Base-by-base conservation (phyloP, 2,797 vertebrate genomes). In the Columba guinea region DNA sequence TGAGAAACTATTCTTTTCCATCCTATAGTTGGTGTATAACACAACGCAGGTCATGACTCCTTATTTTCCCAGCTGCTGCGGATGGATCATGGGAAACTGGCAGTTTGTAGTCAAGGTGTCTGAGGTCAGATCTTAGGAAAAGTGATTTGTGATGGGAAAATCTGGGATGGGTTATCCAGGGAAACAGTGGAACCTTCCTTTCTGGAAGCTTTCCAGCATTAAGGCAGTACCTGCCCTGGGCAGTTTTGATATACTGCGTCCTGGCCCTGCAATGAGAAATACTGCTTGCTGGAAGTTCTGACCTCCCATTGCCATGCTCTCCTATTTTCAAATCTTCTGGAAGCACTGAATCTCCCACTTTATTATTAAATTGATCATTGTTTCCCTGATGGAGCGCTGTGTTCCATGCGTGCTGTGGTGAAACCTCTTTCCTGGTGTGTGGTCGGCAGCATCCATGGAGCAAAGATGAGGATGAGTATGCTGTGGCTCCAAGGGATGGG, bases 21-120 rank as follows among this genome's bases (percentile, higher is more conserved):
- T 6, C 58, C 71, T 17, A 13, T 0, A 55, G 55, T 28, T 0
- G 1, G 6, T 27, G 4, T 0, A 8, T 20, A 9, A 51, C 1
- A 0, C 41, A 14, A 37, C 39, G 77, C 26, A 46, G 13, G 62
- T n/a, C 28, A 34, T 0, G 3, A 39, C 5, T 22, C 1, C 1
- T 8, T 55, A 2, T 39, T 41, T 53, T 48, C 39, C 39, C 39
- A 15, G n/a, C 27, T 60, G 60, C 68, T 37, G 60, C 1, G 0
- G 44, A 19, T 9, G 22, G 59, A 51, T 32, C 15, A 1, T 13
- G 20, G 14, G 44, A 58, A 80, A 22, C 24, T 11, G n/a, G 28
- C n/a, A 10, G 39, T 53, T 39, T 59, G 60, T 53, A 71, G 35
- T 22, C 28, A 15, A 23, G 41, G 11, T 35, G 32, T 3, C 58